Conservation (phyloP, 2,113 vertebrate genomes). For the Silurus glanis region DNA sequence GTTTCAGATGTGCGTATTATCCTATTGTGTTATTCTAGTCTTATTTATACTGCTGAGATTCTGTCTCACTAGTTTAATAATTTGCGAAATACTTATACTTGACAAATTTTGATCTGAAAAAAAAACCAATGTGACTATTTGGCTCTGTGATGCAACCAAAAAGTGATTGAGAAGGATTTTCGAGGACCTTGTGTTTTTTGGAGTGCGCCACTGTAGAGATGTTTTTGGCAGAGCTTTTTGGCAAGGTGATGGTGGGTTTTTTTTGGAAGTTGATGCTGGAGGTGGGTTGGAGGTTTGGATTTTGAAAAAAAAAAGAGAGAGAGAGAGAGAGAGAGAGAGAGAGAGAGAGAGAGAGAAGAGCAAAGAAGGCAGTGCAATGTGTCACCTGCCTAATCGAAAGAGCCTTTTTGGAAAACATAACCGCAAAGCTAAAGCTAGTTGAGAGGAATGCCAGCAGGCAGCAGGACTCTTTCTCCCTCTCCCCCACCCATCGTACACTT, state of each 20-base stretch:
- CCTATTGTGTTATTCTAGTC: background rate
- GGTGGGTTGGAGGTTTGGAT: background rate
- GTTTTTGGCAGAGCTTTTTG: constrained; percentile 27
- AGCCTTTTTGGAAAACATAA: constrained; percentile 18
- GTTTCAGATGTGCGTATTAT: background rate
- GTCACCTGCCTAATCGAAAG: constrained; percentile 36
- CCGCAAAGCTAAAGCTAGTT: constrained; percentile 35
- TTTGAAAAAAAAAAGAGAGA: constrained; percentile 18
- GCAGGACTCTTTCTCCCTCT: constrained; percentile 66
- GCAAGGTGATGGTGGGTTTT: background rate
- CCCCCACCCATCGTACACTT: constrained; percentile 69
- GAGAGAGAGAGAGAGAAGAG: constrained; percentile 2
- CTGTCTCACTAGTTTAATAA: background rate
- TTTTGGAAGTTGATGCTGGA: background rate
- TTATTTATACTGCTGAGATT: background rate
- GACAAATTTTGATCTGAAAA: background rate
- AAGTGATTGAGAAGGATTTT: constrained; percentile 19
- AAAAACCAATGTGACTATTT: background rate
- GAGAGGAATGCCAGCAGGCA: constrained; percentile 56
- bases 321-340: constrained; percentile 2
- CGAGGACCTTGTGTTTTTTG: background rate
- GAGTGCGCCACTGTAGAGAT: constrained; percentile 7
- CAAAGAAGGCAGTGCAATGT: constrained; percentile 21
- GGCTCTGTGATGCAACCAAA: background rate
- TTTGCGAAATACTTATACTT: background rate